These are phyloP conservation scores for Piscicola geometra DNA, from an alignment of 2,888 invertebrate genomes.

Conservation along the genomic window DNA sequence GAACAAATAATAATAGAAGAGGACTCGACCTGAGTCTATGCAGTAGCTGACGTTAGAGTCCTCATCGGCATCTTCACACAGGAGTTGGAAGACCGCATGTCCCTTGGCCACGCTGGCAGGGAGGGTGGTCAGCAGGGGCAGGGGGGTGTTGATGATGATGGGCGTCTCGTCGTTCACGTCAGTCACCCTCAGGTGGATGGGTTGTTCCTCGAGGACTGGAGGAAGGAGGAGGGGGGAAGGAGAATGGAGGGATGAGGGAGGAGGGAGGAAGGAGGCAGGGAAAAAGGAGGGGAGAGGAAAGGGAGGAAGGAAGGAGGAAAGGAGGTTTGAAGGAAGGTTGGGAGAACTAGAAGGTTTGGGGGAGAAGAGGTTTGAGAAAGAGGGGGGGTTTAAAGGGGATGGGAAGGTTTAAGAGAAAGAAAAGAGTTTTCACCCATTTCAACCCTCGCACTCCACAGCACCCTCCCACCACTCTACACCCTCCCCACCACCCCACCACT, in stretches of 20 bases:
- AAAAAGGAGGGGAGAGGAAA: no score
- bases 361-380: no score
- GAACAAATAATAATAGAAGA: no score
- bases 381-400: no score
- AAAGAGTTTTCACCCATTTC: no score
- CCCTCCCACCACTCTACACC: no score
- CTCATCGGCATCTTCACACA: slow-evolving; percentile 91
- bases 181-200: slow-evolving; percentile 87
- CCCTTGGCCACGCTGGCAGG: slow-evolving; percentile 90
- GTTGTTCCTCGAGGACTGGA: slow-evolving; percentile 49
- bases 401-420: no score
- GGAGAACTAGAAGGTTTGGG: no score
- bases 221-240: not conserved
- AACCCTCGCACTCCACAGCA: no score
- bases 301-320: no score
- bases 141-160: slow-evolving; percentile 90
- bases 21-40: slow-evolving; percentile 43
- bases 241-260: not conserved
- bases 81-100: slow-evolving; percentile 91
- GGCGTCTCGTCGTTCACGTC: slow-evolving; percentile 96
- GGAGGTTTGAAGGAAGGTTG: no score
- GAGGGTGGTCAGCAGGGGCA: slow-evolving; percentile 95
- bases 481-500: no score
- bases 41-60: slow-evolving; percentile 73
- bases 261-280: not conserved